These are phyloP conservation scores for Antennarius striatus DNA, from an alignment of 2,113 vertebrate species.

Conservation along the genomic window DNA sequence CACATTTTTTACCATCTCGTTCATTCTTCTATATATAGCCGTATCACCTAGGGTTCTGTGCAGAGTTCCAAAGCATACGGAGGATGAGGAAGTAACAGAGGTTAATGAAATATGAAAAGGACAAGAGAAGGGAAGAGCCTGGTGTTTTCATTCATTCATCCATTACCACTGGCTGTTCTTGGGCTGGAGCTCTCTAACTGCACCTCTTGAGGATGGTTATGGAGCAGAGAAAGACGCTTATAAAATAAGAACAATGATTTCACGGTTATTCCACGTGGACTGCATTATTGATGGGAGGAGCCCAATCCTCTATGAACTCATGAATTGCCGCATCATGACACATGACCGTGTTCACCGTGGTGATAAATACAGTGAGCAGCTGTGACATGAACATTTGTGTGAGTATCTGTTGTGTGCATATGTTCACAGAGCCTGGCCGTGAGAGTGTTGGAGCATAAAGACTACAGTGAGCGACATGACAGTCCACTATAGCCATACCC, in stretches of 20 bases:
- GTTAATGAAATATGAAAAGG: slow-evolving; percentile 40
- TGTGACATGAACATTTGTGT: slow-evolving; percentile 28
- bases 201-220: slow-evolving; percentile 4
- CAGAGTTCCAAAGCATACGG: slow-evolving; percentile 30
- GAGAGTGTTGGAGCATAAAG: neutral
- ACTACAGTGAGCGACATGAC: slow-evolving; percentile 18
- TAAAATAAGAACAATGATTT: slow-evolving; percentile 60
- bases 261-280: slow-evolving; percentile 47
- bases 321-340: slow-evolving; percentile 51
- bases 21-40: slow-evolving; percentile 60
- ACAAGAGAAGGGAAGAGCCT: neutral
- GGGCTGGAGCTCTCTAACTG: slow-evolving; percentile 7
- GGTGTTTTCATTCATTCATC: slow-evolving; percentile 29
- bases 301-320: slow-evolving; percentile 55
- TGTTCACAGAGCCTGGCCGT: slow-evolving; percentile 20
- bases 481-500: slow-evolving; percentile 15
- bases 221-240: slow-evolving; percentile 29
- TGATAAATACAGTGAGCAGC: slow-evolving; percentile 28
- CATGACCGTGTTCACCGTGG: slow-evolving; percentile 26
- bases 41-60: slow-evolving; percentile 48
- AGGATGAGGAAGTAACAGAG: slow-evolving; percentile 31
- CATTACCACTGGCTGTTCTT: neutral
- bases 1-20: slow-evolving; percentile 37
- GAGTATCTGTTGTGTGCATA: slow-evolving; percentile 22
- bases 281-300: slow-evolving; percentile 66